Conservation (phyloP, 2,888 invertebrate genomes). For the Laspeyria flexula region DNA sequence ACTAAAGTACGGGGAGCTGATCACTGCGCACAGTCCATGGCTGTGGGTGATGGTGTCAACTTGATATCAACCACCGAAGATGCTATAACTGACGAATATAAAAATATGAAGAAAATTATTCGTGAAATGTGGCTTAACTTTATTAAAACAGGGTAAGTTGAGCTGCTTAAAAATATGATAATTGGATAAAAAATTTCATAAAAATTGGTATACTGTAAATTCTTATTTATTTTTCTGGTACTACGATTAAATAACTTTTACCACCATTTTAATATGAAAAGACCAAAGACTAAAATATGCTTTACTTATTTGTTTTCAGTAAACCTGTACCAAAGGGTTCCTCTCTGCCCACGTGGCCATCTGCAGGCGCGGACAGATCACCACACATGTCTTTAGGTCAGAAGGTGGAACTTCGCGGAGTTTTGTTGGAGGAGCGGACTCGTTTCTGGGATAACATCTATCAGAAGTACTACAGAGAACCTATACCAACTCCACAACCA, state of each 20-base stretch:
- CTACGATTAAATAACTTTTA: no score
- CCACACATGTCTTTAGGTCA: conserved; percentile 12
- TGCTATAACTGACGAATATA: conserved; percentile 35
- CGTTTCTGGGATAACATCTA: conserved; percentile 59
- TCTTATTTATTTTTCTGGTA: no score
- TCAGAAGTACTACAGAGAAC: conserved; percentile 48
- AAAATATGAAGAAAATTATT: conserved; percentile 34
- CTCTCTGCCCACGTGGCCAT: background rate
- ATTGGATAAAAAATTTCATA: no score
- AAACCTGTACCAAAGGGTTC: background rate
- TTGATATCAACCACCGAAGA: conserved; percentile 9
- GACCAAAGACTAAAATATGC: no score
- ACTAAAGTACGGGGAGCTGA: background rate
- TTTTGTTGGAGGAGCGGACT: conserved; percentile 38
- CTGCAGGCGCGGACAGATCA: conserved; percentile 34
- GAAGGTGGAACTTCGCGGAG: conserved; percentile 7
- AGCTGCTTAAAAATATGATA: background rate
- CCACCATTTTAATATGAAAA: no score
- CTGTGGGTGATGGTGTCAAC: conserved; percentile 3
- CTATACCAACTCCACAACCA: conserved; percentile 45
- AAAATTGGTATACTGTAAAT: no score
- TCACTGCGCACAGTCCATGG: background rate
- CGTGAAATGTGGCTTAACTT: background rate
- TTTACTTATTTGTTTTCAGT: background rate
- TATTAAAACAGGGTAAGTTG: background rate